phyloP scores from a whole-genome alignment of 2,888 invertebrate genomes.

The Dexiosoma caninum region DNA sequence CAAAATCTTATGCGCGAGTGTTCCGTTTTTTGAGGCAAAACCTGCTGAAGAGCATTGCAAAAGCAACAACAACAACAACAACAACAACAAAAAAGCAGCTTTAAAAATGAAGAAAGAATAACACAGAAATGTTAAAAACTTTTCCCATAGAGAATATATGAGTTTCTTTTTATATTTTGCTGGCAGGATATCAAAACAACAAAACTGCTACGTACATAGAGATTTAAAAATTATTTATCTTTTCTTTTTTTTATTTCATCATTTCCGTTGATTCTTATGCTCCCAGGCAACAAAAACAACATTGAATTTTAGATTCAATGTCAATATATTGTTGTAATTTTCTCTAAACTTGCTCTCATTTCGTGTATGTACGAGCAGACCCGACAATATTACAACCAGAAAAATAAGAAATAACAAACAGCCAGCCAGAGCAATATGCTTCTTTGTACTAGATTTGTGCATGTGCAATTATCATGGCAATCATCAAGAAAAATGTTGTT shows the following conservation, averaged over 20 bases:
- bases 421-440: constrained; percentile 44
- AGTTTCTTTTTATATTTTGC: constrained; percentile 47
- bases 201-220: constrained; percentile 8
- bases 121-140: constrained; percentile 25
- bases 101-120: too few relatives aligned
- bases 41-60: constrained; percentile 52
- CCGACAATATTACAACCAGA: constrained; percentile 13
- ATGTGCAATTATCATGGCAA: constrained; percentile 39
- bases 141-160: constrained; percentile 48
- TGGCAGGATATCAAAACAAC: constrained; percentile 61
- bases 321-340: constrained; percentile 70
- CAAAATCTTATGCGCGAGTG: constrained; percentile 67
- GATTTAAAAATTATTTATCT: too few relatives aligned
- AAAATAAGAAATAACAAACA: not conserved
- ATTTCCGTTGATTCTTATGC: constrained; percentile 43
- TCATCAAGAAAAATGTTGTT: constrained; percentile 38
- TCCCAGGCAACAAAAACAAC: constrained; percentile 62
- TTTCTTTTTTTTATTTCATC: not conserved
- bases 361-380: constrained; percentile 38
- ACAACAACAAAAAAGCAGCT: constrained; percentile 35
- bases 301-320: constrained; percentile 72
- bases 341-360: constrained; percentile 72
- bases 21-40: constrained; percentile 58
- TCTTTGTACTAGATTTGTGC: not conserved
- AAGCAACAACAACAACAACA: too few relatives aligned